phyloP scores from a whole-genome alignment of 2,113 vertebrate species.

The Phylloscopus trochilus region DNA sequence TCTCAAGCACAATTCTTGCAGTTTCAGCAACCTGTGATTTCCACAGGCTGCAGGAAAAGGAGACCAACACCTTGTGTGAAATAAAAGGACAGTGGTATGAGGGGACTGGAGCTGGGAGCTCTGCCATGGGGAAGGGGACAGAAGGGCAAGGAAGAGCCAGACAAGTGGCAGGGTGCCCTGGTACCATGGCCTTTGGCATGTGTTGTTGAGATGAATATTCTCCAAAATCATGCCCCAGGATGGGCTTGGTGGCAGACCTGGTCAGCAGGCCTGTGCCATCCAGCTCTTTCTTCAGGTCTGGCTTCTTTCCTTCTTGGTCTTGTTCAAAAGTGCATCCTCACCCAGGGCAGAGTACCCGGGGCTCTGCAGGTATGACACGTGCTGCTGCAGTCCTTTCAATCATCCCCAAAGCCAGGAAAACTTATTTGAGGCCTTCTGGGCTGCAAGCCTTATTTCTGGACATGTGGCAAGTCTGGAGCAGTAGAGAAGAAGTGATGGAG shows the following conservation, averaged over 20 bases:
- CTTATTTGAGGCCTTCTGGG: background rate
- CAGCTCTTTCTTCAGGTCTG: background rate
- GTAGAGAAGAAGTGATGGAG: background rate
- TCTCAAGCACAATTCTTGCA: background rate
- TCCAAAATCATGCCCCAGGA: background rate
- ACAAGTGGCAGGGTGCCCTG: background rate
- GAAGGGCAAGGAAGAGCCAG: background rate
- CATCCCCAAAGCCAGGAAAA: background rate
- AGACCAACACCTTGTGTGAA: background rate
- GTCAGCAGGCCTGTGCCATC: background rate
- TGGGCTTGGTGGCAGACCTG: background rate
- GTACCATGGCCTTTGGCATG: no score
- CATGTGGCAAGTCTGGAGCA: rapidly evolving
- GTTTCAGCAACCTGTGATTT: background rate
- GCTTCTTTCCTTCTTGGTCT: background rate
- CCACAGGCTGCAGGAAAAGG: background rate
- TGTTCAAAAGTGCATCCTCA: background rate
- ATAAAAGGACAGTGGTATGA: rapidly evolving
- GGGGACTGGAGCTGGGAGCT: background rate
- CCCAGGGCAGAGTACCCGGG: background rate
- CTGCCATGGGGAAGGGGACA: background rate
- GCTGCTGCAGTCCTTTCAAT: background rate
- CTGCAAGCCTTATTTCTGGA: background rate
- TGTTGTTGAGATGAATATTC: background rate
- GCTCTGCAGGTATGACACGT: background rate